Evolutionary conservation across 2,888 invertebrate species (phyloP), one percentile per base, ranked within the genome.

Genomic region (Aphodius sticticus): DNA sequence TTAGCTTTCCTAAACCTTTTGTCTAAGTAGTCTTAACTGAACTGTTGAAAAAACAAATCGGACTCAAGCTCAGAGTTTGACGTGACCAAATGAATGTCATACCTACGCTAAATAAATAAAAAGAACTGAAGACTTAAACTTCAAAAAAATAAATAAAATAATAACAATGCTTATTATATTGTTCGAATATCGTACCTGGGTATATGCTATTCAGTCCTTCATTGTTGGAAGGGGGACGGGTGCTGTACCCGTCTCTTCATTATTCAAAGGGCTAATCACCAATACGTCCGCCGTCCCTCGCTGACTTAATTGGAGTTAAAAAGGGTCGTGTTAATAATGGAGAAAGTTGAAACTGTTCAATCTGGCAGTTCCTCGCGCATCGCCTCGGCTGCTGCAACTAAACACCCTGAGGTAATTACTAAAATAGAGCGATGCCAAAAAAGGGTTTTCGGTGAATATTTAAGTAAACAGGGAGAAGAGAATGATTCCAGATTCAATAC

Each of bases 221-320:
- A 26, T 2, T 2, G 26, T 26, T 26, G 26, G 26, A 53, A 53
- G 53, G 53, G 53, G 53, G 1, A 53, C 12, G 53, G 53, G 53
- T 53, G 12, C 53, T 53, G 12, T 53, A 53, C 9, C 53, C 9
- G 53, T 70, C 53, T 35, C 69, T 85, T 74, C 78, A 86, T 86
- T 83, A 86, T 86, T 79, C 80, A 86, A 81, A 79, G 79, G 79
- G 80, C 82, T 85, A 86, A 87, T 87, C 86, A 86, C 85, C 87
- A 85, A 86, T 87, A 86, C 82, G 83, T 84, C 84, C 82, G 82
- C 84, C 86, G 85, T 86, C 86, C 84, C 84, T 77, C 53, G 70
- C 83, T 81, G 83, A 85, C 85, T 86, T 87, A 87, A 87, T 88
- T 87, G 87, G 84, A 87, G 87, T 87, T 87, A 88, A 88, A 88